Conservation (phyloP, 2,113 vertebrate species). For the Macroglossus sobrinus region DNA sequence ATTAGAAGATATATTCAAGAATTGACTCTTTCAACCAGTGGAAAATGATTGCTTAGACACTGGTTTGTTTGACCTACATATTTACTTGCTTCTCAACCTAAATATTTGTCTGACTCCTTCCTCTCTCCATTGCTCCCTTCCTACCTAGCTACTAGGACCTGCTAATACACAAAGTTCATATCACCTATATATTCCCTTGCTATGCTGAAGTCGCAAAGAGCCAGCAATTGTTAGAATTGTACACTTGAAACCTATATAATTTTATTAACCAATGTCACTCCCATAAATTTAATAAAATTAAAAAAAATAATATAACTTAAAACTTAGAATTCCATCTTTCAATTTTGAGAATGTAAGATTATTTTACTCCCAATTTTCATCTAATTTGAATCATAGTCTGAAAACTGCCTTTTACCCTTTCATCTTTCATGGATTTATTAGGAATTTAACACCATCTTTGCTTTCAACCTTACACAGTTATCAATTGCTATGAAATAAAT, state of each 20-base stretch:
- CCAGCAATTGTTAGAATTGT: background rate
- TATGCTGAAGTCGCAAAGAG: background rate
- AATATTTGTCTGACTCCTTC: background rate
- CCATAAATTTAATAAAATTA: too few species aligned
- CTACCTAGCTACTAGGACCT: background rate
- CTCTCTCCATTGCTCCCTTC: accelerated
- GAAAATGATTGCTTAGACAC: background rate
- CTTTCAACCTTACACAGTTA: background rate
- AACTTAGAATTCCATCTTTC: background rate
- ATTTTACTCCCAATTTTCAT: background rate
- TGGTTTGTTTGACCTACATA: background rate
- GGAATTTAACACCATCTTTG: background rate
- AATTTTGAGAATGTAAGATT: background rate
- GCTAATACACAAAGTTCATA: background rate
- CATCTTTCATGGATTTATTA: background rate
- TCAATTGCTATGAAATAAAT: background rate
- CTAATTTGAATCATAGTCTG: background rate
- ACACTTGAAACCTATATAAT: too few species aligned
- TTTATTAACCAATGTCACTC: too few species aligned
- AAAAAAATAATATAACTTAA: background rate
- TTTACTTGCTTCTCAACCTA: background rate
- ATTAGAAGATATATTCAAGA: background rate
- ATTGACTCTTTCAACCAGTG: background rate
- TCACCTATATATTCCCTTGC: accelerated
- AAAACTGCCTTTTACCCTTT: background rate